Evolutionary conservation across 1,140 invertebrate genomes (phyloP).

Genomic region (Drosophila azteca): DNA sequence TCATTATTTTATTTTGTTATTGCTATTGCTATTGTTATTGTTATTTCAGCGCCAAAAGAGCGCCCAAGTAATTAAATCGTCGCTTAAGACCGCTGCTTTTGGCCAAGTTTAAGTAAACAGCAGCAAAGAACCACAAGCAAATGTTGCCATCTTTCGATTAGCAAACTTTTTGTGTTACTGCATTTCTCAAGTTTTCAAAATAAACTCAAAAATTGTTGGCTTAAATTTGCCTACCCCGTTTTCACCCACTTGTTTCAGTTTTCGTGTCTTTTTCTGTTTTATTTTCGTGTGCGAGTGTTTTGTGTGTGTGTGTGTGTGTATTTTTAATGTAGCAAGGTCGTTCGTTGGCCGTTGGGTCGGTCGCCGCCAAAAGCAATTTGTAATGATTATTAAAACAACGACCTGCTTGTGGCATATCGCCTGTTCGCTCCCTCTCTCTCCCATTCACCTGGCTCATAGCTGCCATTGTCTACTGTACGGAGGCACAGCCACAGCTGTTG

Average conservation of each 20-base stretch:
- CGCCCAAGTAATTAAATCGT: constrained; percentile 65
- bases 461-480: constrained; percentile 25
- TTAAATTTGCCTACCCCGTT: constrained; percentile 32
- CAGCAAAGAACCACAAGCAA: constrained; percentile 11
- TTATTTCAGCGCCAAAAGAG: constrained; percentile 47
- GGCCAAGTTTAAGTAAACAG: constrained; percentile 15
- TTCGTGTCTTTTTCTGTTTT: constrained; percentile 32
- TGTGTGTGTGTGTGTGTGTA: constrained; percentile 50
- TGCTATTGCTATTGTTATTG: constrained; percentile 56
- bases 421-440: constrained; percentile 41
- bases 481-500: constrained; percentile 43
- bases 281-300: constrained; percentile 43
- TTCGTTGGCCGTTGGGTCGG: constrained; percentile 59
- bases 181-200: constrained; percentile 40
- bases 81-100: constrained; percentile 28
- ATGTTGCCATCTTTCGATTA: constrained; percentile 36
- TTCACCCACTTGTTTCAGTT: constrained; percentile 25
- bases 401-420: constrained; percentile 55
- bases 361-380: constrained; percentile 73
- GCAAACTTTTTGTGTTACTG: constrained; percentile 24
- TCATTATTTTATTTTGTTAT: constrained; percentile 63
- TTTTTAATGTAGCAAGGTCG: constrained; percentile 79
- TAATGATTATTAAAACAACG: constrained; percentile 79
- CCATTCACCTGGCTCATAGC: constrained; percentile 43
- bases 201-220: constrained; percentile 3